Conservation (phyloP, 2,113 vertebrate genomes). For the Petroica traversi region DNA sequence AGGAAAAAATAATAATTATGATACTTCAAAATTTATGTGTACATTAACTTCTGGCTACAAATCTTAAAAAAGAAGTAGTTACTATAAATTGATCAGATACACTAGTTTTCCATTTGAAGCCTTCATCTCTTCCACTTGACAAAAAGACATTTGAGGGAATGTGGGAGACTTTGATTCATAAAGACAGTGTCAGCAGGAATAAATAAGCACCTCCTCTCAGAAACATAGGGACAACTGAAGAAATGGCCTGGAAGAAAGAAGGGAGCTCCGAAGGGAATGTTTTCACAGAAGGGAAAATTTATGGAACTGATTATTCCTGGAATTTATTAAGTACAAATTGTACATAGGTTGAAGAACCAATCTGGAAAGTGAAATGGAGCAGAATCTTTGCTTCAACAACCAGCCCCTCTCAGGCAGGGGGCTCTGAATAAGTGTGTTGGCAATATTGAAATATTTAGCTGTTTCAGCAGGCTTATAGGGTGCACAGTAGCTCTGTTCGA, state of each 20-base stretch:
- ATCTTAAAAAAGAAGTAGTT: background rate
- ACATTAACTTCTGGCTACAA: background rate
- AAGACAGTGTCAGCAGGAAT: background rate
- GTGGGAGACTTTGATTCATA: background rate
- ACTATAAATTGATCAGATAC: background rate
- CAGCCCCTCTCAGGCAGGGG: background rate
- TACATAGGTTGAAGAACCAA: background rate
- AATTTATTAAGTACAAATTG: background rate
- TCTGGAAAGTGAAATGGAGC: background rate
- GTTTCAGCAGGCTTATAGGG: background rate
- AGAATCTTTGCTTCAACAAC: background rate
- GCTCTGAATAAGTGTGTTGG: background rate
- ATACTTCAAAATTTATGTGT: background rate
- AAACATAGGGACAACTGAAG: background rate
- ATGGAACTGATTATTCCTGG: background rate
- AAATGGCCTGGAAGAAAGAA: background rate
- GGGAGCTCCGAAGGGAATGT: background rate
- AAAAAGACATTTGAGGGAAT: background rate
- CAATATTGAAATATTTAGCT: background rate
- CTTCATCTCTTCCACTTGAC: background rate
- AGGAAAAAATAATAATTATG: background rate
- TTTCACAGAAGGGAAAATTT: background rate
- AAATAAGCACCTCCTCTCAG: background rate
- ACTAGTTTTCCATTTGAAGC: background rate
- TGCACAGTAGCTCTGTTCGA: background rate